Conservation (phyloP, 37 sponge, comb jelly and placozoan species). For the Corticium candelabrum region DNA sequence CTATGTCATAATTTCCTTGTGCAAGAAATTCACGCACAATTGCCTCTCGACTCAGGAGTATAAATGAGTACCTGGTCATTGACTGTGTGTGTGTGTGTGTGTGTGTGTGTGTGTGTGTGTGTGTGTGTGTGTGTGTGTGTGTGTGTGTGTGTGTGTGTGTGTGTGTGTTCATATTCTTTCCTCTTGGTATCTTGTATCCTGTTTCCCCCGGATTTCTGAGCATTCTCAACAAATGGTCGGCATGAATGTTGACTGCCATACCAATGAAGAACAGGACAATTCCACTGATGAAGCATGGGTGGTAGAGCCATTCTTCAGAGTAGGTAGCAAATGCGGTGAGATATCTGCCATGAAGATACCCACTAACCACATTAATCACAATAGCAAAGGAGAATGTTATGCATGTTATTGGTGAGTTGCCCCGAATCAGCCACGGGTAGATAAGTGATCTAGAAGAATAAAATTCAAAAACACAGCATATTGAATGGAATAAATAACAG, state of each 20-base stretch:
- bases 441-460: slow-evolving; percentile 52
- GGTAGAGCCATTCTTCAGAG: slow-evolving; percentile 34
- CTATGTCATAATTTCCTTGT: no score
- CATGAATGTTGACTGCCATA: slow-evolving; percentile 76
- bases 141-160: no score
- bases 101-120: no score
- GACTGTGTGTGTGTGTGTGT: no score
- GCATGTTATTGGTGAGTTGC: slow-evolving; percentile 44
- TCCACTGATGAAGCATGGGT: slow-evolving; percentile 45
- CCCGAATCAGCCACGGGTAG: slow-evolving; percentile 42
- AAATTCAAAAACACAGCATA: no score
- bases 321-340: slow-evolving; percentile 44
- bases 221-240: slow-evolving; percentile 50
- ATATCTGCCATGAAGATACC: slow-evolving; percentile 61
- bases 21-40: no score
- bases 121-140: no score
- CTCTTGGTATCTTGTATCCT: slow-evolving; percentile 78
- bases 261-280: slow-evolving; percentile 62
- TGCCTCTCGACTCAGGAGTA: no score
- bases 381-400: slow-evolving; percentile 28
- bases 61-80: no score
- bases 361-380: slow-evolving; percentile 44
- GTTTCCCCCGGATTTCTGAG: slow-evolving; percentile 71
- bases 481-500: no score
- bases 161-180: no score